These are phyloP conservation scores for Progne subis DNA, from an alignment of 2,113 vertebrate genomes.

Conservation along the genomic window DNA sequence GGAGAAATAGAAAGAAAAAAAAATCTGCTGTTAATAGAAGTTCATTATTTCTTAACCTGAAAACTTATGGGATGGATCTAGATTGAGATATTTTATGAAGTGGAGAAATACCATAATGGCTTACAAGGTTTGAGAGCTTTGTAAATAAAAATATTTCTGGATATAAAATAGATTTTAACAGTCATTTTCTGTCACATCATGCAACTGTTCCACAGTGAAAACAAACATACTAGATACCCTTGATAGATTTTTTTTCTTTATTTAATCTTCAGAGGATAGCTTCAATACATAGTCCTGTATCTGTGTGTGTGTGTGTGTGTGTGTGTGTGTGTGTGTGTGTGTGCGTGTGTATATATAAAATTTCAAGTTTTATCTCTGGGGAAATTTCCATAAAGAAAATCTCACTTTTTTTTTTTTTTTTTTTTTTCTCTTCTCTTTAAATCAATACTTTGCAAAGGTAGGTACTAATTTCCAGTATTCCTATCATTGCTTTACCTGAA, in stretches of 20 bases:
- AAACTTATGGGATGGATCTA: not conserved
- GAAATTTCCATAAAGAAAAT: conserved; percentile 8
- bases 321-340: not conserved
- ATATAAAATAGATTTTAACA: not conserved
- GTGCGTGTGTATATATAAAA: not conserved
- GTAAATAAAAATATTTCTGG: not conserved
- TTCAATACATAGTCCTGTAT: not conserved
- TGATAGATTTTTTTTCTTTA: not conserved
- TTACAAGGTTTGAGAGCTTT: not conserved
- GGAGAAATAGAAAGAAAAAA: not conserved
- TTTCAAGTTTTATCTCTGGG: not conserved
- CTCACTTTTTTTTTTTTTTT: not conserved
- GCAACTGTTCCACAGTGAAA: not conserved
- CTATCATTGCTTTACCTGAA: conserved; percentile 17
- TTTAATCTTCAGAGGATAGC: not conserved
- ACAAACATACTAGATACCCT: not conserved
- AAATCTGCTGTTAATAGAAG: not conserved
- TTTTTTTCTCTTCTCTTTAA: not conserved
- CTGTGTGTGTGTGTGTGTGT: not conserved
- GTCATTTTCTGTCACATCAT: not conserved
- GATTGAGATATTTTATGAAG: not conserved
- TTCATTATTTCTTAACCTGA: not conserved
- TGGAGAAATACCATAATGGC: not conserved
- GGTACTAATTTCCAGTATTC: conserved; percentile 34
- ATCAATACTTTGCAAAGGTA: conserved; percentile 55